Percentiles rank a stretch among this genome's conserved stretches.
Conservation (phyloP, 2,797 vertebrate genomes). For the Gymnopithys bicolor region DNA sequence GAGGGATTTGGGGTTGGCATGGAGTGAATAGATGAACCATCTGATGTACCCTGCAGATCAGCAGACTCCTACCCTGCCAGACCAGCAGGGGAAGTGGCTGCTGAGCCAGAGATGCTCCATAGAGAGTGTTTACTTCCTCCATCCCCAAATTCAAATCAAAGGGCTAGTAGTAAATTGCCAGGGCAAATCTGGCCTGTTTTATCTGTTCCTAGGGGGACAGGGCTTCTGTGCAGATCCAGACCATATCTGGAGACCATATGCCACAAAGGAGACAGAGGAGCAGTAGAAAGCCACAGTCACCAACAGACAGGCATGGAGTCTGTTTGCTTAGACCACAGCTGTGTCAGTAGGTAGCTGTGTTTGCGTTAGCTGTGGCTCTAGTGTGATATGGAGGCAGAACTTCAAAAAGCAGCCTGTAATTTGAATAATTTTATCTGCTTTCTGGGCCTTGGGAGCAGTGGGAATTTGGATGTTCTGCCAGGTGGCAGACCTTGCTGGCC, state of each 20-base stretch:
- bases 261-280: neutral
- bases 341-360: neutral
- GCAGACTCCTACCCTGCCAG: conserved; percentile 27
- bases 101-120: conserved; percentile 26
- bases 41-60: conserved; percentile 54
- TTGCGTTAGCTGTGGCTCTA: neutral
- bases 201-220: neutral
- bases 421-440: neutral
- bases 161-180: neutral
- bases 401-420: neutral
- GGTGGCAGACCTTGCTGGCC: neutral
- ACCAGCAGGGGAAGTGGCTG: neutral
- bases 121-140: neutral
- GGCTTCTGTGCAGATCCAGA: neutral
- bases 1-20: conserved; percentile 38
- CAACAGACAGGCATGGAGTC: neutral
- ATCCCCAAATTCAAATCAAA: neutral
- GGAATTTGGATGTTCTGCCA: neutral
- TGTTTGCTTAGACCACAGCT: neutral
- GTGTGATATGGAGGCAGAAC: neutral
- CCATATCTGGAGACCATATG: neutral
- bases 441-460: neutral
- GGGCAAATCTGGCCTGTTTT: neutral
- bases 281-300: neutral
- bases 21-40: conserved; percentile 58